Conservation (phyloP, 37 sponge, comb jelly and placozoan species). For the Beroe forskalii region DNA sequence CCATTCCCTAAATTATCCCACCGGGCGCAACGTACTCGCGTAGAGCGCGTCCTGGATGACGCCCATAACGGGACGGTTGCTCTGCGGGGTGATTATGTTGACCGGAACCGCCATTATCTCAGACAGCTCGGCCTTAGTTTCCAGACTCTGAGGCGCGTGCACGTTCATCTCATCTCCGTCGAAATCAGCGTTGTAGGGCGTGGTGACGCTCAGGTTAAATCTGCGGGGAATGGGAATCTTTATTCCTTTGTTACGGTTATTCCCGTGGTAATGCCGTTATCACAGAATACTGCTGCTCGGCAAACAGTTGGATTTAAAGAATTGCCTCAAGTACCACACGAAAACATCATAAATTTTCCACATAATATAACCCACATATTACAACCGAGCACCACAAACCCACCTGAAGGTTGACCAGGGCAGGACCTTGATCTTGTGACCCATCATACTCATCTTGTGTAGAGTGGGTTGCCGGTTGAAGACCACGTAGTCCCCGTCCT, state of each 20-base stretch:
- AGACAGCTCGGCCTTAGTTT: conserved; percentile 91
- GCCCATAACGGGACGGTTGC: conserved; percentile 99
- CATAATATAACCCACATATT: no score
- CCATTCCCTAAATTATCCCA: no score
- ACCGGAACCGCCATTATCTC: conserved; percentile 87
- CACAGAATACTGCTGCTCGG: no score
- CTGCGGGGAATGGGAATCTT: neutral
- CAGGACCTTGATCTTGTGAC: conserved; percentile 93
- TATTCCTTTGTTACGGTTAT: no score
- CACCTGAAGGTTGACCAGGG: conserved; percentile 98
- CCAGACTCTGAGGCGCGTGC: conserved; percentile 96
- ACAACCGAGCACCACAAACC: no score
- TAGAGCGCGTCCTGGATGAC: conserved; percentile 79
- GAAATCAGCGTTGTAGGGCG: conserved; percentile 99
- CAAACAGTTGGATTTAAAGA: no score
- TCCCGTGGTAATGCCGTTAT: no score
- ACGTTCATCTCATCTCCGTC: conserved; percentile 99
- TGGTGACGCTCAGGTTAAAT: conserved; percentile 86
- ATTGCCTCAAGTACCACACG: no score
- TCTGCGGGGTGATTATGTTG: conserved; percentile 96
- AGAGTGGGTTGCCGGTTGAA: conserved; percentile 99
- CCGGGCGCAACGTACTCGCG: conserved; percentile 7
- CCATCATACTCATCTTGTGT: conserved; percentile 99
- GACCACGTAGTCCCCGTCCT: conserved; percentile 89
- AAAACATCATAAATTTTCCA: no score